Conservation (phyloP, 2,888 invertebrate genomes). For the Cecidostiba fungosa region DNA sequence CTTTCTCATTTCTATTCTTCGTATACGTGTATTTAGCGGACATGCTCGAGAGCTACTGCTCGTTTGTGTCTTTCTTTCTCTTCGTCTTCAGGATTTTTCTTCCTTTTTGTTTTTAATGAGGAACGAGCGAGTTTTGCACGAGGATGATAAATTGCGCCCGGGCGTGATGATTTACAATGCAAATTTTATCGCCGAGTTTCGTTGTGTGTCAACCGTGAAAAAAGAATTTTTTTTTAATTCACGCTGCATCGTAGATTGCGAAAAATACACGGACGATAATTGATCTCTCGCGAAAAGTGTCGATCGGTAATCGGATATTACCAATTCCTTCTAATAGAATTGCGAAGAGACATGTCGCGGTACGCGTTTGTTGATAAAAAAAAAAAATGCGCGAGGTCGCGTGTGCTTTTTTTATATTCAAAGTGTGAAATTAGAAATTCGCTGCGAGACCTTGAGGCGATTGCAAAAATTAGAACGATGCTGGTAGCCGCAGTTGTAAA, state of each 20-base stretch:
- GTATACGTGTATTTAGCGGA: background rate
- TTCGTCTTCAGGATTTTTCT: background rate
- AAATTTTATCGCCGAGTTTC: conserved; percentile 29
- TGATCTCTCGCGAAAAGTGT: background rate
- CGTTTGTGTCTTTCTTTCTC: background rate
- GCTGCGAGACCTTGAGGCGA: conserved; percentile 23
- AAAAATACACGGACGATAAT: too few relatives aligned
- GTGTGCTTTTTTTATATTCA: background rate
- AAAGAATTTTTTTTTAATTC: too few relatives aligned
- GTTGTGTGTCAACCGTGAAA: too few relatives aligned
- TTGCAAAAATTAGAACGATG: too few relatives aligned
- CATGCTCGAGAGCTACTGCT: too few relatives aligned
- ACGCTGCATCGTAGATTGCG: too few relatives aligned
- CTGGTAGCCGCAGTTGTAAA: background rate
- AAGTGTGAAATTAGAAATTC: conserved; percentile 15
- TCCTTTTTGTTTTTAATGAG: background rate
- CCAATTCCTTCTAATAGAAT: conserved; percentile 47
- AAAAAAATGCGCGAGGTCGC: background rate
- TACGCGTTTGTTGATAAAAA: background rate
- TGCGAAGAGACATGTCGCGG: background rate
- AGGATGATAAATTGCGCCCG: background rate
- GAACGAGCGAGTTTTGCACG: background rate
- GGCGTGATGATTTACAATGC: too few relatives aligned
- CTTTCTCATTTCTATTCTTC: background rate
- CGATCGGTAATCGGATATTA: conserved; percentile 41